phyloP scores from a whole-genome alignment of 2,113 vertebrate species.

The Hydropotes inermis region DNA sequence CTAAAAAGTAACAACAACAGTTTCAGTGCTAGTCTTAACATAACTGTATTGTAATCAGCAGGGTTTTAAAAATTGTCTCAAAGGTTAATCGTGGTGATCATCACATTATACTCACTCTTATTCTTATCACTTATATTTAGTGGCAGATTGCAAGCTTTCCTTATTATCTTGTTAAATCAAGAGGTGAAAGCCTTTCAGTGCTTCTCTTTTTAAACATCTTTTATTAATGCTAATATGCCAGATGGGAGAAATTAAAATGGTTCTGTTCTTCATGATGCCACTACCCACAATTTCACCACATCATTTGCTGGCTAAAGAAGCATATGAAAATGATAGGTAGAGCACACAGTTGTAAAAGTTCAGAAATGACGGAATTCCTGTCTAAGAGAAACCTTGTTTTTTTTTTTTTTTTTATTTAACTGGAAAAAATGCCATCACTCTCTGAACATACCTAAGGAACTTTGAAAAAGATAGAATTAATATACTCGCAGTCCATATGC shows the following conservation, averaged over 20 bases:
- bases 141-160: constrained; percentile 85
- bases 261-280: constrained; percentile 84
- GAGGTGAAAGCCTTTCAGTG: constrained; percentile 86
- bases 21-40: constrained; percentile 73
- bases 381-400: constrained; percentile 53
- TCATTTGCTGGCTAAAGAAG: constrained; percentile 84
- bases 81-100: constrained; percentile 82
- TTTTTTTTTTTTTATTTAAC: constrained; percentile 32
- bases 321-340: constrained; percentile 82
- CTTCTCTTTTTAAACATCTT: constrained; percentile 85
- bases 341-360: constrained; percentile 76
- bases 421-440: not conserved
- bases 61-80: constrained; percentile 72
- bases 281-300: constrained; percentile 85
- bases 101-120: constrained; percentile 75
- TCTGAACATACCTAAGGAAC: not conserved
- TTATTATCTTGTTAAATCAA: constrained; percentile 89
- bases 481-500: not conserved
- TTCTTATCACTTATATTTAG: constrained; percentile 84
- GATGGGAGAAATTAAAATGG: constrained; percentile 88
- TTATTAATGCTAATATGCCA: constrained; percentile 89
- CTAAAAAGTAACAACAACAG: constrained; percentile 74
- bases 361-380: constrained; percentile 67
- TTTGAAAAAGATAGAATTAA: not conserved
- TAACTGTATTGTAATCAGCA: constrained; percentile 76